These are phyloP conservation scores for Cotesia glomerata DNA, from an alignment of 1,140 invertebrate genomes.

Conservation along the genomic window DNA sequence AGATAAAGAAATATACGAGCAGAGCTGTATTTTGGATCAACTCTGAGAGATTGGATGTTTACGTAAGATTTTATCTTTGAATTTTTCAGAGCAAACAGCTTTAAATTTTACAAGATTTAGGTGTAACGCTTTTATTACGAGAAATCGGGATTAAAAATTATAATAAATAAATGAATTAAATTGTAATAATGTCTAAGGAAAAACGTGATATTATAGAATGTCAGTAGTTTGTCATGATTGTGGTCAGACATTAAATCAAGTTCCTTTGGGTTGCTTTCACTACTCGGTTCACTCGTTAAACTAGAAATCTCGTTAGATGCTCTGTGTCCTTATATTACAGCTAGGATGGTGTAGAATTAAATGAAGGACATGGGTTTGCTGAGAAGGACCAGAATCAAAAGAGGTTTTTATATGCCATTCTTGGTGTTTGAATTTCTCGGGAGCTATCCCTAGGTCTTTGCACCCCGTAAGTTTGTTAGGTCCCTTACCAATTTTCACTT, in stretches of 20 bases:
- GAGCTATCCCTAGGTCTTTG: neutral
- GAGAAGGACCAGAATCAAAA: neutral
- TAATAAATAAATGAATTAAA: no score
- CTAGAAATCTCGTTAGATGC: conserved; percentile 24
- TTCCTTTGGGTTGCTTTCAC: no score
- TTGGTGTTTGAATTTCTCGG: neutral
- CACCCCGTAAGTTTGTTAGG: conserved; percentile 41
- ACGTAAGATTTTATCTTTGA: conserved; percentile 24
- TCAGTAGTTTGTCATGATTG: conserved; percentile 16
- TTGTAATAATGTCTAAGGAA: no score
- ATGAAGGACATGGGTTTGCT: conserved; percentile 7
- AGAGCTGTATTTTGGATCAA: conserved; percentile 28
- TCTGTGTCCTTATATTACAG: conserved; percentile 16
- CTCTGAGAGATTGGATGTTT: conserved; percentile 35
- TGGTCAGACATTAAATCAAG: conserved; percentile 16
- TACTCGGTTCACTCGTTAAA: neutral
- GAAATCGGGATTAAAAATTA: no score
- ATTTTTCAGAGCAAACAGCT: neutral
- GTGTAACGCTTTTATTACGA: no score
- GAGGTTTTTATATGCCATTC: neutral
- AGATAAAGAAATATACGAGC: conserved; percentile 13
- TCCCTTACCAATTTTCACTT: conserved; percentile 41
- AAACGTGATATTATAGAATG: neutral
- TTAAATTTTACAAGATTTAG: no score
- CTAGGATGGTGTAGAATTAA: no score